phyloP scores from a whole-genome alignment of 2,888 invertebrate genomes.

The Augiades crinisus region DNA sequence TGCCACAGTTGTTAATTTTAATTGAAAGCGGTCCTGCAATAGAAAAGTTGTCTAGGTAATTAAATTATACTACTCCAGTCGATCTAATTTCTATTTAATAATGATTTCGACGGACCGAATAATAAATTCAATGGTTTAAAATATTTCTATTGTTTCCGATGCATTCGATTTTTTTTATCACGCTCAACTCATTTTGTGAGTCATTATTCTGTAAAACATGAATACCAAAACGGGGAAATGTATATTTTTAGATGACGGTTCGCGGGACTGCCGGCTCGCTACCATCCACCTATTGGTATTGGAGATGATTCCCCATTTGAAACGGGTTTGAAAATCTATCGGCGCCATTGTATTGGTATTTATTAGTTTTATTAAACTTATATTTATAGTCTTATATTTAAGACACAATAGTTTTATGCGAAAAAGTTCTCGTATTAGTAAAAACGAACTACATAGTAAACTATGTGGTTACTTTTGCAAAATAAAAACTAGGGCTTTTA shows the following conservation, averaged over 20 bases:
- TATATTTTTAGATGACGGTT: constrained; percentile 72
- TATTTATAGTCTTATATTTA: no score
- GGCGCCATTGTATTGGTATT: no score
- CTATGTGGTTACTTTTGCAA: no score
- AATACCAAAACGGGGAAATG: constrained; percentile 66
- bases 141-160: constrained; percentile 7
- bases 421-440: no score
- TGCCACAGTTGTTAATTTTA: constrained; percentile 79
- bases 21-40: constrained; percentile 83
- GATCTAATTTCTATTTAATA: background rate
- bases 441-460: no score
- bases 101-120: background rate
- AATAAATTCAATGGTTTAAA: constrained; percentile 3
- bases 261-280: constrained; percentile 40
- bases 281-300: constrained; percentile 39
- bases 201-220: constrained; percentile 73
- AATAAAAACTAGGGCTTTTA: no score
- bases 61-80: background rate
- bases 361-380: no score
- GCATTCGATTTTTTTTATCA: constrained; percentile 42
- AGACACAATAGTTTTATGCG: no score
- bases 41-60: constrained; percentile 21
- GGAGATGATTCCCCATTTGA: constrained; percentile 32
- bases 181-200: constrained; percentile 53
- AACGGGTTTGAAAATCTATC: constrained; percentile 23